Evolutionary conservation across 2,888 invertebrate genomes (phyloP).

Genomic region (Leucophenga montana): DNA sequence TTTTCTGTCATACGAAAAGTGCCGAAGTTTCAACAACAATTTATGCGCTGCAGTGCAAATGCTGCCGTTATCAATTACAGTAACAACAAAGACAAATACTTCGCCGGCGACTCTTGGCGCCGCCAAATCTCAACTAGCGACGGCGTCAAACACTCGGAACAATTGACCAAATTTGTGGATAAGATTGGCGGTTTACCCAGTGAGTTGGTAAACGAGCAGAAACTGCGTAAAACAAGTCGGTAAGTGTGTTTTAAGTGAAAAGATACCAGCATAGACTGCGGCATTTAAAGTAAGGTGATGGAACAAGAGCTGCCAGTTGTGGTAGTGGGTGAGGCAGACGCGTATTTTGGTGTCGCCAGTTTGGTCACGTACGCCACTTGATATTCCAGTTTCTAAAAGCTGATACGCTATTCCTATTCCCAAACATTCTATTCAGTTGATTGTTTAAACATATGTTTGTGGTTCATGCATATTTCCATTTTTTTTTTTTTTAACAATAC

Average conservation of each 20-base stretch:
- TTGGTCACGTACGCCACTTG: conserved; percentile 38
- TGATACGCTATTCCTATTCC: background rate
- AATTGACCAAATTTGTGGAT: conserved; percentile 58
- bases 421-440: too few relatives aligned
- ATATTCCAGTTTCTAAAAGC: conserved; percentile 13
- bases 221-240: conserved; percentile 66
- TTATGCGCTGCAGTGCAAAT: background rate
- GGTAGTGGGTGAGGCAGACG: too few relatives aligned
- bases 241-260: conserved; percentile 37
- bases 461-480: too few relatives aligned
- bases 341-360: background rate
- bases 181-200: conserved; percentile 63
- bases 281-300: too few relatives aligned
- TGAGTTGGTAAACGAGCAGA: conserved; percentile 64
- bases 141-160: conserved; percentile 58
- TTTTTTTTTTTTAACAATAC: too few relatives aligned
- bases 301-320: background rate
- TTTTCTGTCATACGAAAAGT: background rate
- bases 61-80: too few relatives aligned
- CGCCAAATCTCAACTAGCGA: conserved; percentile 66
- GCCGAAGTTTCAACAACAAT: background rate
- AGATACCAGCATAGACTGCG: too few relatives aligned
- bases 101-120: background rate
- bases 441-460: too few relatives aligned
- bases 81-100: background rate